Evolutionary conservation across 1,140 invertebrate species (phyloP), one percentile per base, ranked within the genome.

Genomic region (Hyphantria cunea): DNA sequence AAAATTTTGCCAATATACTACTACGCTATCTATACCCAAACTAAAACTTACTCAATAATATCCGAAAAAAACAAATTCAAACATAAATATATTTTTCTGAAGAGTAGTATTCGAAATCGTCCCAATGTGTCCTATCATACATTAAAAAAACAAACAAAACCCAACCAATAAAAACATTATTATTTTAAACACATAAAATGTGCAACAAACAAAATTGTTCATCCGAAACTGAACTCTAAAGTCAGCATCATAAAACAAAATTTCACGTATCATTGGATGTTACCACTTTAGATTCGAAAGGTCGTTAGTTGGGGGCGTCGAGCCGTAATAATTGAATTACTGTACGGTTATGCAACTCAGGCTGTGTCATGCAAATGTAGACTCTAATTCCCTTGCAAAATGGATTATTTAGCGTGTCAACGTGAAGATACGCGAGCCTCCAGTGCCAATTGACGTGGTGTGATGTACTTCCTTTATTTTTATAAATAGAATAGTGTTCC

Each of bases 291-390:
- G 44, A 63, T 66, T 56, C 60, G 56, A 61, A 67, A 68, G 72
- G 68, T 74, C 63, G 72, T 70, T 66, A 69, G 66, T 53, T 60
- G 50, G 17, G 61, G 42, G 70, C 70, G 70, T 64, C 53, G 61
- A 47, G 11, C 44, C 70, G 64, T 62, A 61, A 67, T 73, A 73
- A 73, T 73, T 73, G 42, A 73, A 73, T 73, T 73, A 73, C 64
- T 37, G 14, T 59, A 68, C 63, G 55, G 66, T 64, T 72, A 68
- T 68, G 66, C 66, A 72, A 68, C 55, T 58, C 48, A 49, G 33
- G 47, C 47, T 4, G 33, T 49, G 55, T 33, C 59, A 58, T 49
- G 53, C 53, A 50, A 59, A 68, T 68, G 14, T 49, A 33, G 34
- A 39, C 51, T 59, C 12, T 60, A 54, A 50, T 39, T 44, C 41